Evolutionary conservation across 2,113 vertebrate species (phyloP).

Genomic region (Callorhinus ursinus): DNA sequence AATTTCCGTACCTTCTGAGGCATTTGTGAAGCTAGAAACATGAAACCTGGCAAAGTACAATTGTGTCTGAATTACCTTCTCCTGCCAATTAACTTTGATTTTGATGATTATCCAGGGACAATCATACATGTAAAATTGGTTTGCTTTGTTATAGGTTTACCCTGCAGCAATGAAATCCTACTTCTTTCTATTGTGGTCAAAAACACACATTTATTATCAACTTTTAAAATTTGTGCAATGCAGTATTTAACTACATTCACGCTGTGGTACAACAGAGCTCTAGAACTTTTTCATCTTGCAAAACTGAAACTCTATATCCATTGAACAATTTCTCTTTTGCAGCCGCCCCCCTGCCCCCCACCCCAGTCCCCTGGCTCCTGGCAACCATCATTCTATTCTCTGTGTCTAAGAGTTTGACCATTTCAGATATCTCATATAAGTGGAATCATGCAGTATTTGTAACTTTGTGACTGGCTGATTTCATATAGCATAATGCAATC

Average conservation of each 20-base stretch:
- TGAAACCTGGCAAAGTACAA: not conserved
- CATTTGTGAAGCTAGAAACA: constrained; percentile 32
- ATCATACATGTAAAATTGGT: not conserved
- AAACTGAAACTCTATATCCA: not conserved
- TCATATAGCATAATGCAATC: not conserved
- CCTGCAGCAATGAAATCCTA: not conserved
- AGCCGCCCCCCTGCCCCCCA: too few species aligned
- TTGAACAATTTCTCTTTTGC: not conserved
- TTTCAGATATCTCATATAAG: not conserved
- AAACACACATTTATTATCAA: not conserved
- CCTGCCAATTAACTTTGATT: constrained; percentile 21
- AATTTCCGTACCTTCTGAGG: not conserved
- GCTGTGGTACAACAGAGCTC: not conserved
- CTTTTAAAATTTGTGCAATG: not conserved
- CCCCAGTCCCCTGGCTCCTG: not conserved
- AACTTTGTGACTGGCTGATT: not conserved
- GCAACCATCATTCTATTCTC: not conserved
- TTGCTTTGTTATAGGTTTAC: not conserved
- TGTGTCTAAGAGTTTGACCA: not conserved
- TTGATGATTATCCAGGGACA: not conserved
- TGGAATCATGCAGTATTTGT: not conserved
- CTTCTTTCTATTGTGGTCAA: not conserved
- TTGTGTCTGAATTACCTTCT: not conserved
- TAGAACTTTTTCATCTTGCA: not conserved
- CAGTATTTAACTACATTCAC: not conserved